Evolutionary conservation across 2,113 vertebrate species (phyloP), one percentile per base, ranked within the genome.

Genomic region (Jacana jacana): DNA sequence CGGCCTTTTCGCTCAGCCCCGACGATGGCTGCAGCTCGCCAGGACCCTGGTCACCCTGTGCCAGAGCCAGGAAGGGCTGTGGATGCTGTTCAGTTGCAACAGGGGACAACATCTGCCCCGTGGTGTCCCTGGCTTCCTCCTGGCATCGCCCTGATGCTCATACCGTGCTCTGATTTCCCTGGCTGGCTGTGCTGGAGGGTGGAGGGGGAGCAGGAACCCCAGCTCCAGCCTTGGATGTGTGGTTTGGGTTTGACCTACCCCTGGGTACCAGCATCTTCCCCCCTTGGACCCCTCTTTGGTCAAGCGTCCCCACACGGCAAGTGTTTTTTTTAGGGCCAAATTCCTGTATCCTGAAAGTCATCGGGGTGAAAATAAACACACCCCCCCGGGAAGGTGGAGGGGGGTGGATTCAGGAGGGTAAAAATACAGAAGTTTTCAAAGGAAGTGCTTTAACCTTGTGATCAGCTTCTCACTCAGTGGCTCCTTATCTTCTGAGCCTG

Each of bases 271-370:
- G 60, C 58, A 16, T n/a, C 60, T 17, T 80, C 44, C 14, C 42
- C 20, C 9, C 0, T 0, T 0, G 19, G 27, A 22, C 17, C 37
- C 14, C 28, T 18, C 39, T 14, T 64, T 16, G 13, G 40, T 15
- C 48, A 6, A 13, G 10, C 25, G 4, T 27, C 57, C 20, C 55
- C 4, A 1, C 2, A 3, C 0, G 0, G 44, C 10, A 8, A 28
- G 33, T 13, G 13, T 10, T 10, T 0, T 13, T 52, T 72, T 24
- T 30, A 3, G 64, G 64, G 69, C 44, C 10, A 4, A 18, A 12
- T 84, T 73, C 52, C 72, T 18, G 1, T 6, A 5, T 16, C 9
- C 69, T 20, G 25, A 15, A 7, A 2, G 5, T 31, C 19, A 49
- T 4, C 25, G 30, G 22, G 28, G 12, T 28, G 6, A n/a, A 33